Evolutionary conservation across 1,140 invertebrate genomes (phyloP).

Genomic region (Aleiodes sp.): DNA sequence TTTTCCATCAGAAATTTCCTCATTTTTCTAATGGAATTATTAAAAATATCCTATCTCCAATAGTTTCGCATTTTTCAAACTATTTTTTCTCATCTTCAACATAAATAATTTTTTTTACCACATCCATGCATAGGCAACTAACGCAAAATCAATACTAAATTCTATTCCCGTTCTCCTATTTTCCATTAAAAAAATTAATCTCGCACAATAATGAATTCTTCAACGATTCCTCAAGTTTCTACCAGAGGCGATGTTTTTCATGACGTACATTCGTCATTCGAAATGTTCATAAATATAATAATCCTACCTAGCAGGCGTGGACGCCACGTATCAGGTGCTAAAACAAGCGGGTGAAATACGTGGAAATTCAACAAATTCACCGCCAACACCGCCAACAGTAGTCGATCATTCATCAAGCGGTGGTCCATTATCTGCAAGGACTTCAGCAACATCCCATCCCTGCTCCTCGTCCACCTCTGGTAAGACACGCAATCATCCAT

Average conservation of each 20-base stretch:
- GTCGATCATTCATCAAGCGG: conserved; percentile 58
- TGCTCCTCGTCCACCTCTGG: conserved; percentile 70
- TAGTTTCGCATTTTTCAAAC: no score
- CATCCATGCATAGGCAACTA: no score
- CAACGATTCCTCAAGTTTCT: no score
- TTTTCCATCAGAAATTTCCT: no score
- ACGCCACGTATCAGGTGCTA: conserved; percentile 91
- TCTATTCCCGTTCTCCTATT: not conserved
- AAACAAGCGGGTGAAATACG: conserved; percentile 89
- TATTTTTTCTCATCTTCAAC: no score
- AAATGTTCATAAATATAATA: conserved; percentile 19
- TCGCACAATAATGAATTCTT: not conserved
- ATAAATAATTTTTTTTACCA: no score
- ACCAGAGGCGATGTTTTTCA: conserved; percentile 2
- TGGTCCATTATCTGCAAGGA: conserved; percentile 59
- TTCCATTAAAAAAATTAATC: not conserved
- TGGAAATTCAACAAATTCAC: conserved; percentile 65
- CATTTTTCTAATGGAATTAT: no score
- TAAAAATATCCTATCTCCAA: no score
- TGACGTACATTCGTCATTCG: not conserved
- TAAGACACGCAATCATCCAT: conserved; percentile 65
- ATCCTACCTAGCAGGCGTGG: conserved; percentile 76
- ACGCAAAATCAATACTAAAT: no score
- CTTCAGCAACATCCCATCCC: conserved; percentile 66
- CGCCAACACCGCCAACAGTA: conserved; percentile 64